phyloP scores from a whole-genome alignment of 2,888 invertebrate species.

The Archips xylosteana region DNA sequence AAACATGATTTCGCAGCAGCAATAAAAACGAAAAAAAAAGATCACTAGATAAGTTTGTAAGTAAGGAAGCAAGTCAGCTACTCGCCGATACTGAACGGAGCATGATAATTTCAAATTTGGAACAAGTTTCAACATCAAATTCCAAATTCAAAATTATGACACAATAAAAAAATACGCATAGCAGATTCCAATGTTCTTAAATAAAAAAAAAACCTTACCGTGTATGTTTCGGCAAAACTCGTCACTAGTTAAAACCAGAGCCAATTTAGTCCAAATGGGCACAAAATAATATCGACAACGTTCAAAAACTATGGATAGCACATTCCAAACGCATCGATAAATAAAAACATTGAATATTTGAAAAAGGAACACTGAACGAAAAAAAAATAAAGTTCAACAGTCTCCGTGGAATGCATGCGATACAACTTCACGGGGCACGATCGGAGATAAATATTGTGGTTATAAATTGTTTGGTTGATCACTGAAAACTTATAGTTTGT shows the following conservation, averaged over 20 bases:
- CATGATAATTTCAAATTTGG: neutral
- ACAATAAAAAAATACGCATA: constrained; percentile 18
- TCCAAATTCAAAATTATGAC: neutral
- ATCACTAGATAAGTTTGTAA: neutral
- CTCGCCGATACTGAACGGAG: constrained; percentile 18
- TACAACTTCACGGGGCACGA: constrained; percentile 68
- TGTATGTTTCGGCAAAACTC: constrained; percentile 79
- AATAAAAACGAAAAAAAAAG: constrained; percentile 7
- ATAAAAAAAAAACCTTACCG: constrained; percentile 61
- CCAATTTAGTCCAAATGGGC: constrained; percentile 55
- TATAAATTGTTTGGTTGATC: constrained; percentile 21
- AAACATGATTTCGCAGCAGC: constrained; percentile 27
- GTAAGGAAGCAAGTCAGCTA: constrained; percentile 18
- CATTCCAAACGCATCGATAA: constrained; percentile 54
- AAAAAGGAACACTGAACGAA: constrained; percentile 71
- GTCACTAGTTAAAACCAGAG: constrained; percentile 65
- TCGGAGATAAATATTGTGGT: constrained; percentile 45
- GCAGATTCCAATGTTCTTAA: constrained; percentile 13
- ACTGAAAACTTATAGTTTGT: constrained; percentile 33
- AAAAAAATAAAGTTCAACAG: constrained; percentile 83
- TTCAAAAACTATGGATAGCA: constrained; percentile 32
- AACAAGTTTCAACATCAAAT: neutral
- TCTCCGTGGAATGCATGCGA: constrained; percentile 82
- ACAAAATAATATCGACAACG: constrained; percentile 44
- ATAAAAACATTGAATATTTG: constrained; percentile 62